phyloP scores from a whole-genome alignment of 2,113 vertebrate genomes.

The Cichladusa arquata region DNA sequence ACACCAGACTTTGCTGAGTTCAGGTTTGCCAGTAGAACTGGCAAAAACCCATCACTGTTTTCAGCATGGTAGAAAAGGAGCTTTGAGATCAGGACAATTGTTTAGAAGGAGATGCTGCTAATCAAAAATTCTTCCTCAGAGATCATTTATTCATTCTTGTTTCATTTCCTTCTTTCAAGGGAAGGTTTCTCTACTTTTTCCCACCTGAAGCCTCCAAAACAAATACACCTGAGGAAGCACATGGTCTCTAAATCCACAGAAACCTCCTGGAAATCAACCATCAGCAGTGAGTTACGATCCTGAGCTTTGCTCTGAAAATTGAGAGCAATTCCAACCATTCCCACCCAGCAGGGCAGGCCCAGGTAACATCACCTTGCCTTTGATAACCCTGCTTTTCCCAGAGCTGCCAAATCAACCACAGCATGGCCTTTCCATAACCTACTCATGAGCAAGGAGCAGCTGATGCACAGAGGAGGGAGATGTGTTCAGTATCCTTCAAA shows the following conservation, averaged over 20 bases:
- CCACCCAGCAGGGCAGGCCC: not conserved
- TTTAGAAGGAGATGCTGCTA: not conserved
- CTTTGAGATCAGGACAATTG: not conserved
- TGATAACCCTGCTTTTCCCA: not conserved
- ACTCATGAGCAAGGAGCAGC: not conserved
- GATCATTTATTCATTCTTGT: not conserved
- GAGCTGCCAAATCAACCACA: not conserved
- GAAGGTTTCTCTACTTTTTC: not conserved
- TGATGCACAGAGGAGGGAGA: not conserved
- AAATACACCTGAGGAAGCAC: not conserved
- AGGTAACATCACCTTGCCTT: not conserved
- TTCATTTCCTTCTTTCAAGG: not conserved
- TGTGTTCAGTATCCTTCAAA: not conserved
- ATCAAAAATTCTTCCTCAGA: not conserved
- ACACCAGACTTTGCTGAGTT: not conserved
- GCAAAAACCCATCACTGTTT: not conserved
- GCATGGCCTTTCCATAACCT: not conserved
- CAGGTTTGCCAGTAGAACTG: not conserved
- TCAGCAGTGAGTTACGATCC: fast-evolving
- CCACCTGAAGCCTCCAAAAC: not conserved
- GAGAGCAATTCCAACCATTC: not conserved
- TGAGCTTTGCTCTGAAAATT: not conserved
- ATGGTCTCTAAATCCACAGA: fast-evolving
- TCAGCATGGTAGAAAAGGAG: not conserved
- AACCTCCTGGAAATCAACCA: not conserved